Base-by-base conservation (phyloP, 2,113 vertebrate species). In the Cyprinodon brontotheroides region DNA sequence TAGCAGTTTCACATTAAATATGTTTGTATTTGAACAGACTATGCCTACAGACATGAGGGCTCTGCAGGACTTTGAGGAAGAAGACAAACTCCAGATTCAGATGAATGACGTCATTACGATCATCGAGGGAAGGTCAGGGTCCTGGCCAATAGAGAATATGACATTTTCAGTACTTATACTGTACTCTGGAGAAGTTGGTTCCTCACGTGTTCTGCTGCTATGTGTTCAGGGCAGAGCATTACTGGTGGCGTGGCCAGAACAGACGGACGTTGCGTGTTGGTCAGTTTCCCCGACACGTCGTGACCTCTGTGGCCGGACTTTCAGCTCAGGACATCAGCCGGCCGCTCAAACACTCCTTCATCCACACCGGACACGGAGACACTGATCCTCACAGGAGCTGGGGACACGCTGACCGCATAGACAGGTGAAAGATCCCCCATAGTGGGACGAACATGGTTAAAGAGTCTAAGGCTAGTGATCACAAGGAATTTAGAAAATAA, bases 181-280 rank as follows among this genome's bases (percentile, higher is more conserved):
- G 29, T 29, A 29, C 29, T 1, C 29, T 29, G 29, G 29, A 65
- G 61, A 48, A 13, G 22, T 4, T 0, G 36, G 15, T 17, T 22
- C 15, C 4, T 45, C 20, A 45, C 11, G 29, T 77, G 36, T 69
- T 0, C 5, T 12, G 0, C 65, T 1, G 50, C 20, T 79, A 36
- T 72, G 14, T 68, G 72, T 75, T 1, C 77, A 99, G 98, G 94
- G 98, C 98, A 0, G 98, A 99, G 92, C 98, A 98, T 89, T 99
- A 98, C 89, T 99, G 98, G 98, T 99, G 98, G 98, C 94, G 98
- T 38, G 98, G 98, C 40, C 98, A 99, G 95, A 99, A 99, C 92
- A 96, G 96, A 0, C 85, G 97, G 70, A 98, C 98, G 4, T 92
- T 99, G 86, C 97, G 96, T 41, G 92, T 99, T 65, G 97, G 96